Percentiles rank a stretch among this genome's conserved stretches.
Conservation (phyloP, 2,888 invertebrate species). For the Carterocephalus palaemon region DNA sequence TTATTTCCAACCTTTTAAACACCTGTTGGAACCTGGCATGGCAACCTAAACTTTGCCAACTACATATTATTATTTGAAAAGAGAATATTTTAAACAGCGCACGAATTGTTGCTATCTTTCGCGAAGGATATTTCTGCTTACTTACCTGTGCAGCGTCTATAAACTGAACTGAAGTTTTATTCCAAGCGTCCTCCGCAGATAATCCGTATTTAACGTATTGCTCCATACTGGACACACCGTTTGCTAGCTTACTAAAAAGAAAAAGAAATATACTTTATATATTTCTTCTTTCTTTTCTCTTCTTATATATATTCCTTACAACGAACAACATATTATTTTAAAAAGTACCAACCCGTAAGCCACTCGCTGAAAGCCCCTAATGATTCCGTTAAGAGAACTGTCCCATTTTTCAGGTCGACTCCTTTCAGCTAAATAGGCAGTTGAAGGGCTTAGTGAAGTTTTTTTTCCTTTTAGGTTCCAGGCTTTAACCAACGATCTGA, state of each 20-base stretch:
- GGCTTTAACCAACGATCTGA: conserved; percentile 86
- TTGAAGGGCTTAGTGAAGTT: conserved; percentile 81
- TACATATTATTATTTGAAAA: too few species aligned
- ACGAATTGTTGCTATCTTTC: too few species aligned
- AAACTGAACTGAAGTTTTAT: conserved; percentile 88
- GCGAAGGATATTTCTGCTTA: too few species aligned
- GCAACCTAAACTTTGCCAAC: too few species aligned
- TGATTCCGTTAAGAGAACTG: conserved; percentile 72
- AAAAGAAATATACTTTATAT: not conserved
- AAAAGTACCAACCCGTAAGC: conserved; percentile 75
- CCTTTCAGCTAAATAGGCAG: conserved; percentile 61
- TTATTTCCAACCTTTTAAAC: too few species aligned
- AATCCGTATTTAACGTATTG: conserved; percentile 81
- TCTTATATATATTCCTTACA: too few species aligned
- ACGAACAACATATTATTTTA: not conserved
- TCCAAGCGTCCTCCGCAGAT: conserved; percentile 89
- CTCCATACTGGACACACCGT: conserved; percentile 82
- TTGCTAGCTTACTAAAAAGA: conserved; percentile 81
- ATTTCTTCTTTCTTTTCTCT: too few species aligned
- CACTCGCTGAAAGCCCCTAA: conserved; percentile 78
- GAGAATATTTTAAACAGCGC: too few species aligned
- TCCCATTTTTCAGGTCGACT: conserved; percentile 45
- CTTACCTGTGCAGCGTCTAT: conserved; percentile 88
- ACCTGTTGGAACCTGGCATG: too few species aligned
- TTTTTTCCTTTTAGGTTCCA: too few species aligned